A percentile compares a stretch with the other conserved stretches of the same genome.
Evolutionary conservation across 2,888 invertebrate genomes (phyloP).

Genomic region (Drosophila leonis): DNA sequence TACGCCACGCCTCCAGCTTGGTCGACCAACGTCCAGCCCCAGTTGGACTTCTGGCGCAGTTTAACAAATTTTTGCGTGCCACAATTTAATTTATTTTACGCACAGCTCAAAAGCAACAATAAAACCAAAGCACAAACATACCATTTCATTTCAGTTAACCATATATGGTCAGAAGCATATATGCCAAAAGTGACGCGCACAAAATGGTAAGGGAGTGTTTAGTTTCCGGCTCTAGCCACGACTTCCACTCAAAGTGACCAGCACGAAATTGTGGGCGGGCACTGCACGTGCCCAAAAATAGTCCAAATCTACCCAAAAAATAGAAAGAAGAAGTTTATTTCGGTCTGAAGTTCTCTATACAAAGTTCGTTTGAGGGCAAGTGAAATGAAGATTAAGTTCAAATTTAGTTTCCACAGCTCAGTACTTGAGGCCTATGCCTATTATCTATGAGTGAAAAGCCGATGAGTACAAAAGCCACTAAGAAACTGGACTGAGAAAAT

Average conservation of each 20-base stretch:
- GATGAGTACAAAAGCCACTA: background rate
- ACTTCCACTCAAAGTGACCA: background rate
- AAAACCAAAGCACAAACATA: background rate
- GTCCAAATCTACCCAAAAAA: background rate
- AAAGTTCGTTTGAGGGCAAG: background rate
- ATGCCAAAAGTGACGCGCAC: conserved; percentile 19
- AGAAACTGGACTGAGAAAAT: background rate
- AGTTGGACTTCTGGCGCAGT: conserved; percentile 41
- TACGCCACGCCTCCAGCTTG: conserved; percentile 37
- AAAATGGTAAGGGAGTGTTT: conserved; percentile 16
- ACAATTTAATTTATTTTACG: conserved; percentile 71
- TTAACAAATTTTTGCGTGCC: conserved; percentile 62
- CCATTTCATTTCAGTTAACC: conserved; percentile 8
- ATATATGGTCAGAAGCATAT: conserved; percentile 35
- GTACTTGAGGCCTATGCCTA: background rate
- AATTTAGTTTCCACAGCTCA: background rate
- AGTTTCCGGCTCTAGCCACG: background rate
- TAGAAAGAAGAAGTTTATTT: background rate
- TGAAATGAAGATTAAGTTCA: background rate
- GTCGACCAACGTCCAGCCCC: conserved; percentile 3
- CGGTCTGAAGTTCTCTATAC: background rate
- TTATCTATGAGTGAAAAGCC: too few relatives aligned
- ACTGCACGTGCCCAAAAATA: conserved; percentile 5
- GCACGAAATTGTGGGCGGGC: background rate
- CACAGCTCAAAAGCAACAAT: conserved; percentile 16